Evolutionary conservation across 1,140 invertebrate species (phyloP).

Genomic region (Akabosia matsudoensis): DNA sequence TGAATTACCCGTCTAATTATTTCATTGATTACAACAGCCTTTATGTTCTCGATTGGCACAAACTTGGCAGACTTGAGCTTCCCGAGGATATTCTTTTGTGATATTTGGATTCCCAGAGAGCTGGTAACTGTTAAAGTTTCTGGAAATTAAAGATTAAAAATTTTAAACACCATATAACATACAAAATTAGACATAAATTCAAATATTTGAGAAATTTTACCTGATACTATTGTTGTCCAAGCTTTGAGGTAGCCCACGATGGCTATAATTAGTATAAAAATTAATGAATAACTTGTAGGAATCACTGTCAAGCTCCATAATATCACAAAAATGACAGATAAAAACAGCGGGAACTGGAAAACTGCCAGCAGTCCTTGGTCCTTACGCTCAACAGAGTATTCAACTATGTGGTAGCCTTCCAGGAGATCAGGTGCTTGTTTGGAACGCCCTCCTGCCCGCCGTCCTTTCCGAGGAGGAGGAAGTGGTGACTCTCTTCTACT

Average conservation of each 20-base stretch:
- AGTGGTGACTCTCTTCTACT: too few relatives aligned
- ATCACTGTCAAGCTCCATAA: background rate
- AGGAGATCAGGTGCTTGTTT: background rate
- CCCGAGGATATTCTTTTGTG: slow-evolving; percentile 18
- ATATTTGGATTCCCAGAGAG: slow-evolving; percentile 27
- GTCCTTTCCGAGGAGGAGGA: too few relatives aligned
- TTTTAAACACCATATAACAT: background rate
- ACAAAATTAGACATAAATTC: background rate
- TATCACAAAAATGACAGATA: background rate
- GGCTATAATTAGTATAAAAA: background rate
- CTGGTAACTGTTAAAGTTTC: slow-evolving; percentile 18
- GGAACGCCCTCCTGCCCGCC: background rate
- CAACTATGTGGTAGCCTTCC: background rate
- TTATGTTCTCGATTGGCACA: slow-evolving; percentile 32
- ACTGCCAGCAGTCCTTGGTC: background rate
- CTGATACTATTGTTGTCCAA: background rate
- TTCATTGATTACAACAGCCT: slow-evolving; percentile 33
- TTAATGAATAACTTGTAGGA: background rate
- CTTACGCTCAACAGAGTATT: background rate
- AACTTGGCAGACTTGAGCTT: background rate
- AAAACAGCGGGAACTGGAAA: background rate
- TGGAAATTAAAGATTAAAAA: slow-evolving; percentile 9
- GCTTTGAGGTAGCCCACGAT: background rate
- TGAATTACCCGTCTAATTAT: slow-evolving; percentile 36
- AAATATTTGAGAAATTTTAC: background rate